Conservation (phyloP, 2,113 vertebrate genomes). For the Callithrix jacchus region DNA sequence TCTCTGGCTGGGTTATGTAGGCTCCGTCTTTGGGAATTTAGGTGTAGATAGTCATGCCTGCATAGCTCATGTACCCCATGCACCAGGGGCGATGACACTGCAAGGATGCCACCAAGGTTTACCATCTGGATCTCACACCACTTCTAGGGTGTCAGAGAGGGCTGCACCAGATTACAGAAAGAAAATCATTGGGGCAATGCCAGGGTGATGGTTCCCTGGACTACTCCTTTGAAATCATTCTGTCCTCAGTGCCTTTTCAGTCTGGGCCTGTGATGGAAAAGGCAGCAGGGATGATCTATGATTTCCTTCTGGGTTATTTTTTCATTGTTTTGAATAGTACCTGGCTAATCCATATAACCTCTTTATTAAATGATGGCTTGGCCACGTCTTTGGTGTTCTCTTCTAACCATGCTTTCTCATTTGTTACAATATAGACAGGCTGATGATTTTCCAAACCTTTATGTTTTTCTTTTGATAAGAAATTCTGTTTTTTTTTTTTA, state of each 20-base stretch:
- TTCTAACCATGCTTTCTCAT: neutral
- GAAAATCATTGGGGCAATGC: neutral
- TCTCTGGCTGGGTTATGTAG: neutral
- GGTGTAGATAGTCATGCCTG: neutral
- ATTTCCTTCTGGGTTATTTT: neutral
- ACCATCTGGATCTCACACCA: neutral
- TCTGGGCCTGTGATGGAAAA: neutral
- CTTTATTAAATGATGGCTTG: neutral
- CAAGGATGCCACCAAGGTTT: neutral
- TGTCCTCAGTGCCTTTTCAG: neutral
- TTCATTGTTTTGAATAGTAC: neutral
- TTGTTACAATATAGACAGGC: neutral
- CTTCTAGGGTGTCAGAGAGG: neutral
- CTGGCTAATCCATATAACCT: neutral
- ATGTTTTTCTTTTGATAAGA: neutral
- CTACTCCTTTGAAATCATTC: neutral
- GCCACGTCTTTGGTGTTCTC: neutral
- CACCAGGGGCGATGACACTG: neutral
- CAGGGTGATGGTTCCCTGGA: neutral
- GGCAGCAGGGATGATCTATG: neutral
- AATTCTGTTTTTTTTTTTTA: neutral
- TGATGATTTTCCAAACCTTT: neutral
- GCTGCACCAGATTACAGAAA: neutral
- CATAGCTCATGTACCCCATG: neutral
- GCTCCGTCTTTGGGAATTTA: neutral